Evolutionary conservation across 2,888 invertebrate species (phyloP).

Genomic region (Trachelus stipa): DNA sequence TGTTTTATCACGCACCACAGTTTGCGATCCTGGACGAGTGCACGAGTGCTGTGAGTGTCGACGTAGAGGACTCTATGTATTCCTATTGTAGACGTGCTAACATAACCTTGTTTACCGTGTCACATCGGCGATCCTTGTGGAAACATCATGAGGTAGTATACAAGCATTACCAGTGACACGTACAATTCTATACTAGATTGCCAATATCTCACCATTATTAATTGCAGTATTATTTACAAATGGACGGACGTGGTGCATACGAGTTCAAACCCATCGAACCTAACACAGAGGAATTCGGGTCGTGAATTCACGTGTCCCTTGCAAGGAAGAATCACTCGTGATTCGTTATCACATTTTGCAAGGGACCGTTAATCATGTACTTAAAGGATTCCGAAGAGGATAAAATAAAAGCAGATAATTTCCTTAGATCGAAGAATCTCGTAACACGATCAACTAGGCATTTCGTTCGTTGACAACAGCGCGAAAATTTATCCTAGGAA

Average conservation of each 20-base stretch:
- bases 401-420: neutral
- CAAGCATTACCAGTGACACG: conserved; percentile 7
- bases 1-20: conserved; percentile 97
- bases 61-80: conserved; percentile 98
- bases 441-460: too few relatives aligned
- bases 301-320: conserved; percentile 72
- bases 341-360: conserved; percentile 18
- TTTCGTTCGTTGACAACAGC: too few relatives aligned
- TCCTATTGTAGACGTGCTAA: conserved; percentile 86
- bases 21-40: conserved; percentile 99
- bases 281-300: conserved; percentile 92
- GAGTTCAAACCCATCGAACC: conserved; percentile 88
- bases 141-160: conserved; percentile 86
- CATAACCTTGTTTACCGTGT: conserved; percentile 97
- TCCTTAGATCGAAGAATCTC: too few relatives aligned
- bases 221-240: conserved; percentile 85
- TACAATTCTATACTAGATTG: neutral
- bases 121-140: conserved; percentile 97
- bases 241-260: conserved; percentile 95
- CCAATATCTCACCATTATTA: conserved; percentile 22
- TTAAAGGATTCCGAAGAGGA: neutral
- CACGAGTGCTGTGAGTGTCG: conserved; percentile 98
- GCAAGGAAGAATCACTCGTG: conserved; percentile 27
- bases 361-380: conserved; percentile 22
- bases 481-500: too few relatives aligned